Conservation (phyloP, 2,113 vertebrate genomes). For the Dicaeum eximium region DNA sequence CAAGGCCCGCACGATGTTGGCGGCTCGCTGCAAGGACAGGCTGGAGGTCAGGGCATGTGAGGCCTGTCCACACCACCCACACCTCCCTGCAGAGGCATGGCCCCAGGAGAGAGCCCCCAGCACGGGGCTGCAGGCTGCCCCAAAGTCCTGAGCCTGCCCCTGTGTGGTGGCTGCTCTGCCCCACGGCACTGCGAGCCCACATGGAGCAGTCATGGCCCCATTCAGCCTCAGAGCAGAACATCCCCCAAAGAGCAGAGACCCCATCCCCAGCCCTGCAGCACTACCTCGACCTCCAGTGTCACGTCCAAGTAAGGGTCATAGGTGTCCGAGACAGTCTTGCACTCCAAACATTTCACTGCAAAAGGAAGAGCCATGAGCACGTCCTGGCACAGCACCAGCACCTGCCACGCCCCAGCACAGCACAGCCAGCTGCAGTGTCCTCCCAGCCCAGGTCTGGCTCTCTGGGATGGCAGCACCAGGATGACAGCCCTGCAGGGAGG, state of each 20-base stretch:
- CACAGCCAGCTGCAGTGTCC: not conserved
- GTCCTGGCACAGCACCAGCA: not conserved
- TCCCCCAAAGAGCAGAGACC: not conserved
- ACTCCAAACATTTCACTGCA: slow-evolving; percentile 90
- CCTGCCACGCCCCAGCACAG: not conserved
- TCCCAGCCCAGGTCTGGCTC: fast-evolving
- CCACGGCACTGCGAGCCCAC: fast-evolving
- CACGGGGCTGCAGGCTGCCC: not conserved
- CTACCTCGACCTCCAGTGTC: slow-evolving; percentile 90
- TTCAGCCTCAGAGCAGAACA: not conserved
- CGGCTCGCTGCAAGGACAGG: slow-evolving; percentile 77
- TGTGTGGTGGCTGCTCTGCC: fast-evolving
- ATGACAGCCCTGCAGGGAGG: not conserved
- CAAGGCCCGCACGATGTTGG: slow-evolving; percentile 86
- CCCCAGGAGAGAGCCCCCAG: not conserved
- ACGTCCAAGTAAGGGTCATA: slow-evolving; percentile 94
- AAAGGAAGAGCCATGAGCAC: not conserved
- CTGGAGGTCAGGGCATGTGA: not conserved
- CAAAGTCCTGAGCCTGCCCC: not conserved
- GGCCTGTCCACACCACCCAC: fast-evolving
- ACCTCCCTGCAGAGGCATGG: fast-evolving
- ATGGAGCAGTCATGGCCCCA: fast-evolving
- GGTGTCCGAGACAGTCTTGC: slow-evolving; percentile 92
- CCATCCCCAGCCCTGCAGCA: not conserved
- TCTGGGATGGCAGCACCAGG: not conserved